These are phyloP conservation scores for Melitaea athalia DNA, from an alignment of 2,888 invertebrate species.

Conservation along the genomic window DNA sequence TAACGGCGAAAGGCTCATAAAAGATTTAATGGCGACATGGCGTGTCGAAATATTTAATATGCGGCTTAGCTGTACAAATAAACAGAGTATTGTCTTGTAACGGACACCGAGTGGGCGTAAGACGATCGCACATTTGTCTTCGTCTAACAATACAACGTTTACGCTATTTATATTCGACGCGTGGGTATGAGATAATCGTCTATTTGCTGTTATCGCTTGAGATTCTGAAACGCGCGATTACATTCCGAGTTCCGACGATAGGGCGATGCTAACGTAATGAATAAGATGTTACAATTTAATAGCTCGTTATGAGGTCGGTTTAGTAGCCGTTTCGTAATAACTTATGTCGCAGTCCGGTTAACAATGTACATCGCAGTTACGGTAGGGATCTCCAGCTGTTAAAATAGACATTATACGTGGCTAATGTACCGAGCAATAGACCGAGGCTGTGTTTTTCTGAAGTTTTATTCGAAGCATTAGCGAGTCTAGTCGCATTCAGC, in stretches of 20 bases:
- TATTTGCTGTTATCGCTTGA: slow-evolving; percentile 56
- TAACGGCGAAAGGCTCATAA: slow-evolving; percentile 60
- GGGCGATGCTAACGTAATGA: slow-evolving; percentile 9
- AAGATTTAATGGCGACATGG: slow-evolving; percentile 72
- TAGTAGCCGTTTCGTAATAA: slow-evolving; percentile 13
- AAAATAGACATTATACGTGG: slow-evolving; percentile 27
- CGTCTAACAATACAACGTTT: slow-evolving; percentile 73
- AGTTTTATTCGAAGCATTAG: slow-evolving; percentile 26
- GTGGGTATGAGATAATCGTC: slow-evolving; percentile 65
- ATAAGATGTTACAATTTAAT: slow-evolving; percentile 13
- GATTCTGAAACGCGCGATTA: slow-evolving; percentile 31
- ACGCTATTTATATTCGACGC: slow-evolving; percentile 70
- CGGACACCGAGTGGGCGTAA: slow-evolving; percentile 60
- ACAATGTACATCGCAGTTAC: slow-evolving; percentile 1
- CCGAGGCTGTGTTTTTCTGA: slow-evolving; percentile 25
- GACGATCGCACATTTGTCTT: slow-evolving; percentile 72
- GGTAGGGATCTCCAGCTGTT: slow-evolving; percentile 17
- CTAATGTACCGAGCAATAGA: slow-evolving; percentile 24
- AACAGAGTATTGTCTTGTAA: slow-evolving; percentile 56
- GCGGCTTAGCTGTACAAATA: slow-evolving; percentile 61
- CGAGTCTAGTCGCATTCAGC: slow-evolving; percentile 30
- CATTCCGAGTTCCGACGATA: slow-evolving; percentile 23
- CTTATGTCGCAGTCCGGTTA: slow-evolving; percentile 10
- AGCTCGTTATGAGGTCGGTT: not conserved
- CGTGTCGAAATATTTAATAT: slow-evolving; percentile 75